Conservation (phyloP, 2,888 invertebrate species). For the Hydroisotoma schaefferi region DNA sequence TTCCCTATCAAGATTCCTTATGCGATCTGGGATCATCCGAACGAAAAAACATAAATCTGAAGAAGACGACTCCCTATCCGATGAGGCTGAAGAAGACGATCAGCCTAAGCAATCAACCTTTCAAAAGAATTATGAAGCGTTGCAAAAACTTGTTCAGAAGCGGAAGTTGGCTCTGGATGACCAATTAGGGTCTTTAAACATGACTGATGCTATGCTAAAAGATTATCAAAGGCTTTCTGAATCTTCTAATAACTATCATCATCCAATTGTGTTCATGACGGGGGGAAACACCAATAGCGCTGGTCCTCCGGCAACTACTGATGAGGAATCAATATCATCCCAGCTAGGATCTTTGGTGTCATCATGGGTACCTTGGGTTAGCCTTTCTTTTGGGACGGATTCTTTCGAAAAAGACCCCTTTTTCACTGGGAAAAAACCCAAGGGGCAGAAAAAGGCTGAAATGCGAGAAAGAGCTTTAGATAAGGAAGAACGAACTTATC, state of each 20-base stretch:
- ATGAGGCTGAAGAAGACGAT: neutral
- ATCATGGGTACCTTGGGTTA: constrained; percentile 13
- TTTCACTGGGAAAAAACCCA: neutral
- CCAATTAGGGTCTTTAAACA: no score
- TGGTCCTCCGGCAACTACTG: neutral
- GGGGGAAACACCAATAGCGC: no score
- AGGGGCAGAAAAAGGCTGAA: neutral
- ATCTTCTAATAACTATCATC: neutral
- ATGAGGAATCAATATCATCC: neutral
- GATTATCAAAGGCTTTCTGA: neutral
- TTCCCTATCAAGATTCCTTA: constrained; percentile 6
- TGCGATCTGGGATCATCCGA: constrained; percentile 5
- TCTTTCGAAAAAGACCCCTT: constrained; percentile 16
- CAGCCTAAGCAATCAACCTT: neutral
- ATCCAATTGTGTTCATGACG: constrained; percentile 1
- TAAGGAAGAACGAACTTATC: no score
- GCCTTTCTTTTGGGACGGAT: constrained; percentile 8
- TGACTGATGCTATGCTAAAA: neutral
- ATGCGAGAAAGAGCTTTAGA: no score
- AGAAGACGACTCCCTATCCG: neutral
- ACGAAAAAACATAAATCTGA: neutral
- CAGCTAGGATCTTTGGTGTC: constrained; percentile 7
- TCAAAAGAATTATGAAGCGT: neutral
- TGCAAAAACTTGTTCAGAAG: neutral
- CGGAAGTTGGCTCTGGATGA: neutral